Conservation (phyloP, 2,113 vertebrate species). For the Sigmodon hispidus region DNA sequence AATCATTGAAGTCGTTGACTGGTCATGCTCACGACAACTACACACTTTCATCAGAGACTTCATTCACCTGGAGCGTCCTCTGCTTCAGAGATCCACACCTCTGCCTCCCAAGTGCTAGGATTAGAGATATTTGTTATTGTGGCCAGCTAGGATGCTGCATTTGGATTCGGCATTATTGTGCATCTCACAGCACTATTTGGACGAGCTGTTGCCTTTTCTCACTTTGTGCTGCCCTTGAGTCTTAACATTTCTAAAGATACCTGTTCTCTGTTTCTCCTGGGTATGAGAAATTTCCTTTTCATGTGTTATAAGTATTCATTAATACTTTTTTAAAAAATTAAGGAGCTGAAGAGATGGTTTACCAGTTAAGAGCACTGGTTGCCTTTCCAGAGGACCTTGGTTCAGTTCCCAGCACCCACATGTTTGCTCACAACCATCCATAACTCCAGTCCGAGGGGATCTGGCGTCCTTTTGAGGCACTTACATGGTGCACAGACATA, state of each 20-base stretch:
- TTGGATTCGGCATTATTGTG: neutral
- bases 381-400: no score
- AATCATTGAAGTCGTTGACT: neutral
- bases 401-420: neutral
- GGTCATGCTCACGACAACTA: neutral
- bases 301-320: neutral
- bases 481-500: neutral
- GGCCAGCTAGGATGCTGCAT: neutral
- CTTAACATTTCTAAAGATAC: neutral
- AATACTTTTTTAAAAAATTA: neutral
- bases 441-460: neutral
- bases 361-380: neutral
- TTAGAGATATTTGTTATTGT: neutral
- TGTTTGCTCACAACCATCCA: neutral
- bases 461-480: neutral
- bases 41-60: neutral
- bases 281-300: neutral
- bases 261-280: slow-evolving; percentile 21
- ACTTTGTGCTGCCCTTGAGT: neutral
- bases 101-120: neutral
- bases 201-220: neutral
- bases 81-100: neutral
- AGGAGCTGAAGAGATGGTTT: neutral
- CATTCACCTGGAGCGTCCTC: neutral
- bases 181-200: neutral